Conservation (phyloP, 1,140 invertebrate genomes). For the Geopemphigus sp. region DNA sequence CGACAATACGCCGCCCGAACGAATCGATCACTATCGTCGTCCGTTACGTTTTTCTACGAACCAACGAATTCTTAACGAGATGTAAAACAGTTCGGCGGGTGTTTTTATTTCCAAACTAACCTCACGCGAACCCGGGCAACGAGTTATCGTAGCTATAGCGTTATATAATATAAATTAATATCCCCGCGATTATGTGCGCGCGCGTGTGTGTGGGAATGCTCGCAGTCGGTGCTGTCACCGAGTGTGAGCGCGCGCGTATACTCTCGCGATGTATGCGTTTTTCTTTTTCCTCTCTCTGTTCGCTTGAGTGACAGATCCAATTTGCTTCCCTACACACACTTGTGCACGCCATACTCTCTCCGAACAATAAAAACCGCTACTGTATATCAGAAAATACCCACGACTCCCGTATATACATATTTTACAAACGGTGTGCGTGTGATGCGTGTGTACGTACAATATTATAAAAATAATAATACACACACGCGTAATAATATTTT, state of each 20-base stretch:
- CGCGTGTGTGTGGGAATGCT: conserved; percentile 29
- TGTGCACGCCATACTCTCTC: neutral
- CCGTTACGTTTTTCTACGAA: too few relatives aligned
- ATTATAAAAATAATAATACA: conserved; percentile 20
- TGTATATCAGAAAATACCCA: conserved; percentile 35
- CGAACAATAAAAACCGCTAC: conserved; percentile 46
- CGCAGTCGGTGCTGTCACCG: conserved; percentile 42
- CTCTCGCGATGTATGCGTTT: neutral
- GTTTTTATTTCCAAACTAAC: neutral
- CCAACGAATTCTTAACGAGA: too few relatives aligned
- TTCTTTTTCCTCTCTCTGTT: conserved; percentile 14
- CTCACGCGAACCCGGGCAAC: too few relatives aligned
- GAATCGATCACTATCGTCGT: too few relatives aligned
- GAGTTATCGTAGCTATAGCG: too few relatives aligned
- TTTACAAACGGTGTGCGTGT: neutral
- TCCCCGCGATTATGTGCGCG: neutral
- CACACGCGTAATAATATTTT: conserved; percentile 21
- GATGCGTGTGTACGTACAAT: neutral
- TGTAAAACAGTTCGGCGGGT: too few relatives aligned
- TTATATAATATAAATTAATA: conserved; percentile 35
- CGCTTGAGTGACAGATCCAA: conserved; percentile 48
- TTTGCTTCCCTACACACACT: conserved; percentile 35
- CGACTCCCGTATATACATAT: neutral
- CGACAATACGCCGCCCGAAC: too few relatives aligned
- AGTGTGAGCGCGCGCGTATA: neutral